Evolutionary conservation across 1,140 invertebrate genomes (phyloP).

Genomic region (Reticulitermes speratus): DNA sequence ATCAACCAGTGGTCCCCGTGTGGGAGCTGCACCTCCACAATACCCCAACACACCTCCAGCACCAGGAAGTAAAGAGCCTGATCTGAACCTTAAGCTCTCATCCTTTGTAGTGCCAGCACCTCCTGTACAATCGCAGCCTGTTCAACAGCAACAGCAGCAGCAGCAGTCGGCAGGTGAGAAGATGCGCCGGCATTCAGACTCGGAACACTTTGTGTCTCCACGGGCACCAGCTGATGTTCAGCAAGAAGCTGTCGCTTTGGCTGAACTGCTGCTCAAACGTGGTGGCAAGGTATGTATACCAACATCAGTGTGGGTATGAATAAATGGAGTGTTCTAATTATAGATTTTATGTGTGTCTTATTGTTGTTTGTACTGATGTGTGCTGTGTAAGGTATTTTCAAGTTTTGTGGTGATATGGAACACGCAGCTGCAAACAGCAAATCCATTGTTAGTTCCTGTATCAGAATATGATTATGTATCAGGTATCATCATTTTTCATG

Average conservation of each 20-base stretch:
- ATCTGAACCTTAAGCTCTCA: constrained; percentile 38
- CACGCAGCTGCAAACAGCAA: too few species aligned
- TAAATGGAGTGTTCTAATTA: too few species aligned
- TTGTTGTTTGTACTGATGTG: too few species aligned
- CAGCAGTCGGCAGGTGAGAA: constrained; percentile 48
- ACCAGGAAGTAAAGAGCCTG: constrained; percentile 48
- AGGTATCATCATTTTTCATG: too few species aligned
- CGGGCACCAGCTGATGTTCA: constrained; percentile 53
- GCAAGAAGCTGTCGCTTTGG: constrained; percentile 41
- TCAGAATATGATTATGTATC: too few species aligned
- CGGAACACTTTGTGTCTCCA: constrained; percentile 60
- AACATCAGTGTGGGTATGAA: neutral
- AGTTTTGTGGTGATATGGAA: too few species aligned
- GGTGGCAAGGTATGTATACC: constrained; percentile 1
- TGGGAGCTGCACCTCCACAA: constrained; percentile 5
- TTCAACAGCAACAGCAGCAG: constrained; percentile 21
- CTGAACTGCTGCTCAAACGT: constrained; percentile 31
- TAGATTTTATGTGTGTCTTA: too few species aligned
- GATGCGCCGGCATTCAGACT: constrained; percentile 60
- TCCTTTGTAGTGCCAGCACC: constrained; percentile 59
- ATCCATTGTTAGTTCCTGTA: too few species aligned
- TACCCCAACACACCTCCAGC: constrained; percentile 38
- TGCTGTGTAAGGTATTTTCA: too few species aligned
- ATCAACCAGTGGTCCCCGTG: neutral
- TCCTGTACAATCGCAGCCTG: constrained; percentile 44